Evolutionary conservation across 2,797 vertebrate genomes (phyloP).

Genomic region (Lutjanus campechanus): DNA sequence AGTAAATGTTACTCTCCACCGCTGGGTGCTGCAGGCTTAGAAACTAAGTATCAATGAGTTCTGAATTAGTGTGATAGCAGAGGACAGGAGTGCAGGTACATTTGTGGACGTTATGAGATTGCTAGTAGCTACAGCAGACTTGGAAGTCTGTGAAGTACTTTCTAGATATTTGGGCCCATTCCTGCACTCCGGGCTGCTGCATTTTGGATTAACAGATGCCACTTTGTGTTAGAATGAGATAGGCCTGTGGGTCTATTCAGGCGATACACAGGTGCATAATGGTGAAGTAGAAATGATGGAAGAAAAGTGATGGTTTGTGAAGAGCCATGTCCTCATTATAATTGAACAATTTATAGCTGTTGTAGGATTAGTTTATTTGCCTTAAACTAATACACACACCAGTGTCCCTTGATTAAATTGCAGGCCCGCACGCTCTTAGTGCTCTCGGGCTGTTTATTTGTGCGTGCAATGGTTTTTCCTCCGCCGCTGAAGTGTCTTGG

Average conservation of each 20-base stretch:
- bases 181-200: constrained; percentile 48
- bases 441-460: constrained; percentile 83
- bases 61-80: constrained; percentile 49
- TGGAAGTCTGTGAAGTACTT: constrained; percentile 48
- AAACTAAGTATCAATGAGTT: constrained; percentile 33
- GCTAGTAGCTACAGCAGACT: constrained; percentile 39
- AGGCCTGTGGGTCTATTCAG: constrained; percentile 66
- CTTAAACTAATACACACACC: constrained; percentile 71
- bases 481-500: constrained; percentile 77
- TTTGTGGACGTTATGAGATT: constrained; percentile 46
- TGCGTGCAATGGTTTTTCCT: constrained; percentile 76
- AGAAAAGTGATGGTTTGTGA: constrained; percentile 73
- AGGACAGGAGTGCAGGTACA: constrained; percentile 34
- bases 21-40: background rate
- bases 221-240: constrained; percentile 76
- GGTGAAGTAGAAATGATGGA: constrained; percentile 63
- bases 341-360: constrained; percentile 81
- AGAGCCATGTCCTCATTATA: constrained; percentile 78
- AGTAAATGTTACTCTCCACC: constrained; percentile 4
- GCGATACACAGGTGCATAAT: constrained; percentile 76
- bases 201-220: constrained; percentile 76
- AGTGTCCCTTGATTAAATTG: constrained; percentile 79
- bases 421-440: constrained; percentile 59
- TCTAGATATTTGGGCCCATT: constrained; percentile 51
- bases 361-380: constrained; percentile 82